Percentiles rank a stretch among this genome's conserved stretches.
Conservation (phyloP, 2,797 vertebrate species). For the Sebastes glaucus region DNA sequence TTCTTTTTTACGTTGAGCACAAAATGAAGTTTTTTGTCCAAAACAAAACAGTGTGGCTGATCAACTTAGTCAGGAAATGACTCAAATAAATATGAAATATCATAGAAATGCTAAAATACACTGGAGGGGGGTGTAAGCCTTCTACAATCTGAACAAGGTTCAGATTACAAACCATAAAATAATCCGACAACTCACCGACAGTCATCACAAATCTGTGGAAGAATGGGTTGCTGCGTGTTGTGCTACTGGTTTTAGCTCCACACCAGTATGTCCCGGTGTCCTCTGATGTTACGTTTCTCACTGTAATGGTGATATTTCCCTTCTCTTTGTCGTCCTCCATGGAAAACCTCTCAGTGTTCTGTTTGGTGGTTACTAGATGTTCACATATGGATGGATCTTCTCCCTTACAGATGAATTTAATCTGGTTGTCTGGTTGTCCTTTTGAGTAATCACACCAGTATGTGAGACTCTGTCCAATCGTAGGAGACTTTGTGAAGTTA, state of each 20-base stretch:
- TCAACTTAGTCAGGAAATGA: no score
- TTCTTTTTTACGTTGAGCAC: no score
- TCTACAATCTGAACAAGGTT: accelerated
- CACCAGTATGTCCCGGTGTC: slow-evolving; percentile 60
- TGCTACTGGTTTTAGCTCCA: accelerated
- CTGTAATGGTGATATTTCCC: accelerated
- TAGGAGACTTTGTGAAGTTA: accelerated
- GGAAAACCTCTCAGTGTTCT: background rate
- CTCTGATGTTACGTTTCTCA: background rate
- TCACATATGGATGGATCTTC: slow-evolving; percentile 11
- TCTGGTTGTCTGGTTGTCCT: accelerated
- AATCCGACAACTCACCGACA: slow-evolving; percentile 10
- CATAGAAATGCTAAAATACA: no score
- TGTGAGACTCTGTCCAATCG: background rate
- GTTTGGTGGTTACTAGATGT: accelerated
- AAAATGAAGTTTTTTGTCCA: no score
- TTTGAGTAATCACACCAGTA: background rate
- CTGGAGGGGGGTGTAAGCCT: no score
- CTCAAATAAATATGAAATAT: no score
- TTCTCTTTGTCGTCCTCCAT: accelerated
- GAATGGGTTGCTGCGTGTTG: accelerated
- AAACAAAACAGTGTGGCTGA: no score
- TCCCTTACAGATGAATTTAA: slow-evolving; percentile 46
- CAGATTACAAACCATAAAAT: background rate
- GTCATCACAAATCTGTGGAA: background rate